These are phyloP conservation scores for Branchipolynoe longqiensis DNA, from an alignment of 2,888 invertebrate genomes.

Conservation along the genomic window DNA sequence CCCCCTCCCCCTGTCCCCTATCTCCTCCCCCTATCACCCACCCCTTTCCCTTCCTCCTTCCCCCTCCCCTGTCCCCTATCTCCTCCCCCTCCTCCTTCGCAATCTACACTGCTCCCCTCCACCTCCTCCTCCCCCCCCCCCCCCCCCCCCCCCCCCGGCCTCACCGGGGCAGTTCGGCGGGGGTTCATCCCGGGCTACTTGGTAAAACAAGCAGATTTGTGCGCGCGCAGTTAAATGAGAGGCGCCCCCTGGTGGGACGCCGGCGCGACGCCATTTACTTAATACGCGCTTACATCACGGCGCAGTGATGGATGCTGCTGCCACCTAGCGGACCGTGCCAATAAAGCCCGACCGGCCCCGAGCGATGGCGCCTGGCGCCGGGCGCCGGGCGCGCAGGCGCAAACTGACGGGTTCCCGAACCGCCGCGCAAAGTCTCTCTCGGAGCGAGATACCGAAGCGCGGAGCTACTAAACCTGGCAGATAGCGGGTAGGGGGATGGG, in stretches of 20 bases:
- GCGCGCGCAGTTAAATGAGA: conserved; percentile 5
- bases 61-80: not conserved
- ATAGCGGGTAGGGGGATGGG: too few species aligned
- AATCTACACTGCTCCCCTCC: not conserved
- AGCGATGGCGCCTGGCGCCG: too few species aligned
- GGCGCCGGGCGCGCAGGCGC: not conserved
- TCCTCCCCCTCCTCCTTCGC: not conserved
- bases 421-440: conserved; percentile 16
- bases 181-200: conserved; percentile 15
- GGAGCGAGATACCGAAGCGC: too few species aligned
- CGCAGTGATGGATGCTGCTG: conserved; percentile 12
- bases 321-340: conserved; percentile 17
- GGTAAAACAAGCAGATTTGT: conserved; percentile 31
- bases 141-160: not conserved
- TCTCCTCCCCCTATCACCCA: not conserved
- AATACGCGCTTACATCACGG: conserved; percentile 19
- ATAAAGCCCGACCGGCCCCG: conserved; percentile 26
- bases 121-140: not conserved
- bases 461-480: too few species aligned
- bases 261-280: conserved; percentile 17
- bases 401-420: too few species aligned
- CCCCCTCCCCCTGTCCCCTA: not conserved
- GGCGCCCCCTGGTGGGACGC: not conserved
- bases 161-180: not conserved
- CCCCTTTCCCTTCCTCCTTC: not conserved